Conservation (phyloP, 2,888 invertebrate genomes). For the Muschampia plurimacula region DNA sequence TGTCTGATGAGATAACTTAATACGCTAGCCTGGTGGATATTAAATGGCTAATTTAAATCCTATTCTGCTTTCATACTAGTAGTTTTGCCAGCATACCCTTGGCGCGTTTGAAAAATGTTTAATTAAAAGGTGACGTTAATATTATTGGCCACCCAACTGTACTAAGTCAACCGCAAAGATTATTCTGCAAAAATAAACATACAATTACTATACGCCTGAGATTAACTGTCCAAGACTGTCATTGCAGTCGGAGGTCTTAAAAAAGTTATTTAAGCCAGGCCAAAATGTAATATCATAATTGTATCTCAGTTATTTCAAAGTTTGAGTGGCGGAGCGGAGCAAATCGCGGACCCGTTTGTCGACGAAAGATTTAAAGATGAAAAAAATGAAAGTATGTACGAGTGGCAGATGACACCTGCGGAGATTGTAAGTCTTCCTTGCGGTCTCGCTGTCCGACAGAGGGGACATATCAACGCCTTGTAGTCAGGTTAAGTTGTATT, state of each 20-base stretch:
- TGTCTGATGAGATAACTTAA: too few relatives aligned
- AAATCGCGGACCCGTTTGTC: slow-evolving; percentile 30
- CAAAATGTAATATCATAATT: slow-evolving; percentile 39
- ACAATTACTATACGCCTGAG: slow-evolving; percentile 27
- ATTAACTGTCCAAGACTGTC: slow-evolving; percentile 25
- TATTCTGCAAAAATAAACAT: slow-evolving; percentile 10
- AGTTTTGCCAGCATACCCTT: background rate
- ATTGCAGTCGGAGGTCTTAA: slow-evolving; percentile 32
- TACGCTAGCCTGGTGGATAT: too few relatives aligned
- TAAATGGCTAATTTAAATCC: too few relatives aligned
- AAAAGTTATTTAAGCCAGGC: slow-evolving; percentile 28
- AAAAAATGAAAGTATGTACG: slow-evolving; percentile 60
- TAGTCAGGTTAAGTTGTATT: slow-evolving; percentile 13
- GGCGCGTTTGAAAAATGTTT: background rate
- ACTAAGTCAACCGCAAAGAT: slow-evolving; percentile 8
- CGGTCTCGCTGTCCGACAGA: slow-evolving; percentile 57
- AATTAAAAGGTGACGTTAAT: background rate
- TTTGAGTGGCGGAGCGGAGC: slow-evolving; percentile 37
- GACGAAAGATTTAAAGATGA: slow-evolving; percentile 46
- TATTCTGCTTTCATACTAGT: too few relatives aligned
- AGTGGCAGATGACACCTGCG: slow-evolving; percentile 76
- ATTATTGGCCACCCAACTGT: background rate
- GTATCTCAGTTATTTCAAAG: slow-evolving; percentile 37
- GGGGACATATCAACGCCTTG: slow-evolving; percentile 39
- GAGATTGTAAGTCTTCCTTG: slow-evolving; percentile 80